Evolutionary conservation across 2,113 vertebrate species (phyloP).

Genomic region (Aphyosemion australe): DNA sequence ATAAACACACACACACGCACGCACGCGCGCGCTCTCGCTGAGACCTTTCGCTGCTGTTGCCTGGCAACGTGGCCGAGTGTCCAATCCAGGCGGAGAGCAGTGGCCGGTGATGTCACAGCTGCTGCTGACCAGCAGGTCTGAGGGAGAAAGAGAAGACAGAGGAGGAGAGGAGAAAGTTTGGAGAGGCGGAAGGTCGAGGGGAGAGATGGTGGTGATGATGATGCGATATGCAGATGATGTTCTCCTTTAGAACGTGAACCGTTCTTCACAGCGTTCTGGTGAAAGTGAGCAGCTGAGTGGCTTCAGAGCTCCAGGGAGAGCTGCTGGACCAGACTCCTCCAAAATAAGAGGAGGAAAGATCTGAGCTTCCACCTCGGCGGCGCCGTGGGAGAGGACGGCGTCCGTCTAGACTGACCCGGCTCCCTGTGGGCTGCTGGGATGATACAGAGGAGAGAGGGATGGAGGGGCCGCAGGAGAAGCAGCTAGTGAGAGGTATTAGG

Average conservation of each 20-base stretch:
- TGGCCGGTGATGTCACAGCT: conserved; percentile 84
- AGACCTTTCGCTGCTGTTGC: conserved; percentile 86
- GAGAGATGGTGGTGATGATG: conserved; percentile 41
- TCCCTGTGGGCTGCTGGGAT: conserved; percentile 65
- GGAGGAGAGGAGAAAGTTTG: conserved; percentile 67
- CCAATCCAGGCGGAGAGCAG: conserved; percentile 81
- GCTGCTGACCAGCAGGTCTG: conserved; percentile 80
- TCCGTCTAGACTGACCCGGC: conserved; percentile 68
- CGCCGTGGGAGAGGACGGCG: conserved; percentile 61
- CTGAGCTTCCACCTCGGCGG: conserved; percentile 70
- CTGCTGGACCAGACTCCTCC: conserved; percentile 13
- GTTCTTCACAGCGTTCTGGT: background rate
- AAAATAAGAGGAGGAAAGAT: conserved; percentile 42
- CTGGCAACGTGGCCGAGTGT: conserved; percentile 82
- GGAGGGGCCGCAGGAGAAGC: conserved; percentile 44
- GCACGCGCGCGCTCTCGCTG: conserved; percentile 61
- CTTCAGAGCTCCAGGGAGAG: conserved; percentile 32
- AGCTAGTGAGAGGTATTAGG: conserved; percentile 66
- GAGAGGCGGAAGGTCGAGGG: conserved; percentile 22
- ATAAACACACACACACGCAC: conserved; percentile 63
- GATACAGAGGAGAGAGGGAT: conserved; percentile 62
- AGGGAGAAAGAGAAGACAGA: conserved; percentile 45
- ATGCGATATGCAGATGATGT: conserved; percentile 19
- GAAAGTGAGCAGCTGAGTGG: conserved; percentile 19
- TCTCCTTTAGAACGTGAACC: background rate